Evolutionary conservation across 2,113 vertebrate species (phyloP), one percentile per base, ranked within the genome.

Genomic region (Panthera uncia): DNA sequence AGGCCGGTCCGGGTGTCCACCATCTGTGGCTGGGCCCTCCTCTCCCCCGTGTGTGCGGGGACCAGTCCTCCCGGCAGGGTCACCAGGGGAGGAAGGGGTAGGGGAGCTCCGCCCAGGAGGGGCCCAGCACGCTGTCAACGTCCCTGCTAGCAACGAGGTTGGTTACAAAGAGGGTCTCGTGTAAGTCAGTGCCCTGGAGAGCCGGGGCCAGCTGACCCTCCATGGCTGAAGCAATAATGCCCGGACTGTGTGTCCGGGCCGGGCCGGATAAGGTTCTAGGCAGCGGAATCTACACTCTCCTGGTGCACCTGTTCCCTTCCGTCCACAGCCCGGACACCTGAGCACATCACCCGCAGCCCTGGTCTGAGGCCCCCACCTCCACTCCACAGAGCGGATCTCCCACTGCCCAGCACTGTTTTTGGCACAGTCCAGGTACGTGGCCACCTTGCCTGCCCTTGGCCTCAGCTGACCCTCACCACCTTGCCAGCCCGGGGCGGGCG

Each of bases 201-300:
- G 38, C 69, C 12, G 15, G 68, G 50, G 63, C 0, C 7, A 21
- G 57, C n/a, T 3, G 80, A 11, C 83, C 15, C 61, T 61, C 38
- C 21, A 14, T 0, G 2, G 48, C 90, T 33, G 2, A 19, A 33
- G 29, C 36, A 18, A 5, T 14, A 25, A 13, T 0, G 15, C 33
- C 38, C 25, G 76, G 16, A 7, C 66, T 21, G 23, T 31, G 33
- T 52, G n/a, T 66, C 31, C 0, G 38, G 41, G 27, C 3, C 0
- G 4, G 82, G 25, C 45, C 3, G 14, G 4, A 15, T 4, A 29
- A 61, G 66, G 19, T 68, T 52, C 36, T 21, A 36, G 21, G 74
- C 38, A n/a, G 5, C 0, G 2, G 78, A 21, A 13, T 1, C 76
- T 25, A 29, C 1, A 8, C 48, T n/a, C 9, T 31, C 45, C 71